Conservation (phyloP, 2,888 invertebrate species). For the Sminthurinus aureus region DNA sequence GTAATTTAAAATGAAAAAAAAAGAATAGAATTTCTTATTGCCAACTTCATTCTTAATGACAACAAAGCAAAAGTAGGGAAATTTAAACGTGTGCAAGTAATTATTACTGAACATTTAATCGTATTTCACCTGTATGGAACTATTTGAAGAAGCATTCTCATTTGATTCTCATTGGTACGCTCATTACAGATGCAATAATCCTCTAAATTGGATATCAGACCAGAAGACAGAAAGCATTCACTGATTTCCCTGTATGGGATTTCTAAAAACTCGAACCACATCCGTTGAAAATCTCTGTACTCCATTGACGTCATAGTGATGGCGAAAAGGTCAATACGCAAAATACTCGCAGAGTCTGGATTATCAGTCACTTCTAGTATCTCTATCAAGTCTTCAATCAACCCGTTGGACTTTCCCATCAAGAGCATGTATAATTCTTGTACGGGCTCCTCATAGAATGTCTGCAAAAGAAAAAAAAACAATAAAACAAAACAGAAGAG, state of each 20-base stretch:
- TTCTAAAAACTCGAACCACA: constrained; percentile 31
- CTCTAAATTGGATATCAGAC: constrained; percentile 14
- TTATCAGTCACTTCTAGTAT: constrained; percentile 23
- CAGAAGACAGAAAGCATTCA: neutral
- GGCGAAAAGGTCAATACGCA: neutral
- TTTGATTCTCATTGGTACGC: constrained; percentile 13
- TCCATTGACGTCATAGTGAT: constrained; percentile 11
- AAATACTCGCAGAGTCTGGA: constrained; percentile 19
- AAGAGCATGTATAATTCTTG: constrained; percentile 31
- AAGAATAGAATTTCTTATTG: neutral
- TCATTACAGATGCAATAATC: constrained; percentile 19
- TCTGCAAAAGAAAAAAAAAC: too few relatives aligned
- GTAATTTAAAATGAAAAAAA: too few relatives aligned
- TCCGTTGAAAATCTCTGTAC: constrained; percentile 24
- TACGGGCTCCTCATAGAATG: constrained; percentile 22
- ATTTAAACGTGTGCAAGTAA: neutral
- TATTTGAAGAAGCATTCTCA: constrained; percentile 22
- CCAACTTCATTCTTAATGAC: neutral
- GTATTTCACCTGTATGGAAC: constrained; percentile 25
- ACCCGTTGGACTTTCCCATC: constrained; percentile 24
- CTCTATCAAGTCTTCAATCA: constrained; percentile 9
- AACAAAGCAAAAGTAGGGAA: neutral
- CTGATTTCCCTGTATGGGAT: constrained; percentile 2
- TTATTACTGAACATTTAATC: neutral
- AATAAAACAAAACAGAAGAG: too few relatives aligned